phyloP scores from a whole-genome alignment of 1,140 invertebrate species.

The Trichogramma pretiosum region DNA sequence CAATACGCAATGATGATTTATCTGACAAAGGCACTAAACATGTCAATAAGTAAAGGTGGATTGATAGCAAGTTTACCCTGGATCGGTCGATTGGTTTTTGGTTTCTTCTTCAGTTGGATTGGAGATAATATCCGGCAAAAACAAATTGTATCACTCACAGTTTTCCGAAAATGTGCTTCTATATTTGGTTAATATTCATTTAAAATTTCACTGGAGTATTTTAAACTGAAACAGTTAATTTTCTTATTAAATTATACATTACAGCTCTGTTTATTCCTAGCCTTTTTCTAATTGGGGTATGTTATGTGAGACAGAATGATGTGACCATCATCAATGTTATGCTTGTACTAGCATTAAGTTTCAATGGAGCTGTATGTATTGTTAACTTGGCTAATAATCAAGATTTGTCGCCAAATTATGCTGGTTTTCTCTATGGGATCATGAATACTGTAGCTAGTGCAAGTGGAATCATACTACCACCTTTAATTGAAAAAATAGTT shows the following conservation, averaged over 20 bases:
- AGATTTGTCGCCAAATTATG: conserved; percentile 70
- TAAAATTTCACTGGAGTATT: conserved; percentile 36
- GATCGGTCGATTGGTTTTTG: conserved; percentile 52
- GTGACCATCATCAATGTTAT: conserved; percentile 55
- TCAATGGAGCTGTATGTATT: conserved; percentile 70
- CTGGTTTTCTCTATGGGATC: conserved; percentile 63
- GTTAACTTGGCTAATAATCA: conserved; percentile 75
- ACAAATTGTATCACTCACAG: conserved; percentile 46
- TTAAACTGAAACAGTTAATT: not conserved
- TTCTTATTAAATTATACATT: conserved; percentile 21
- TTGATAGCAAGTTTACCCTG: conserved; percentile 57
- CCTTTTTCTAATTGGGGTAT: conserved; percentile 53
- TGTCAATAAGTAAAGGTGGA: conserved; percentile 62
- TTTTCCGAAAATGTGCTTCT: too few relatives aligned
- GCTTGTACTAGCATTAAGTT: conserved; percentile 62
- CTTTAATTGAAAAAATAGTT: conserved; percentile 28
- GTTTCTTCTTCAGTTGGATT: conserved; percentile 55
- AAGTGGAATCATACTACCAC: conserved; percentile 58
- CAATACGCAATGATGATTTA: conserved; percentile 74
- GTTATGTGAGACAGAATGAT: conserved; percentile 56
- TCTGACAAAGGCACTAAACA: conserved; percentile 57
- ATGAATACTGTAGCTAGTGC: conserved; percentile 58
- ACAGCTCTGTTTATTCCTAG: conserved; percentile 62
- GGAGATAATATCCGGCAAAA: conserved; percentile 52
- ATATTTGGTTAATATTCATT: too few relatives aligned